These are phyloP conservation scores for Volucella bombylans DNA, from an alignment of 2,888 invertebrate species.

Conservation along the genomic window DNA sequence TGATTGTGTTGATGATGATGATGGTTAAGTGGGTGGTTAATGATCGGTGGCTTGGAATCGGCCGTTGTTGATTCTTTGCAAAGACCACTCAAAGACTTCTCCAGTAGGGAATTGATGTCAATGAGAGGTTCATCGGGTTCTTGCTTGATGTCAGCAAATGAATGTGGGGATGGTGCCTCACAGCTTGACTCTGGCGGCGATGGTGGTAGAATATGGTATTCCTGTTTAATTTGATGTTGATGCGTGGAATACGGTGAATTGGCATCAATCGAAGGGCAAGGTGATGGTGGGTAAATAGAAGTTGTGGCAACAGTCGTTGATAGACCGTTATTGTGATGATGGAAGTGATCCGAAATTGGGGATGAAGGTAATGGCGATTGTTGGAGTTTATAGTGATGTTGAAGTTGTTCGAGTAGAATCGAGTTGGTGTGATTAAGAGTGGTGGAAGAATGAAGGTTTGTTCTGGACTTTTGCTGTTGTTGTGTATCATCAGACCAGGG, in stretches of 20 bases:
- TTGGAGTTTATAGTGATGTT: constrained; percentile 75
- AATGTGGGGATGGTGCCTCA: constrained; percentile 83
- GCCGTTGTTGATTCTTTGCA: constrained; percentile 64
- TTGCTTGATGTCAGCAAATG: constrained; percentile 79
- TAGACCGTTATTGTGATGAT: constrained; percentile 47
- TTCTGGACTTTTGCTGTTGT: constrained; percentile 39
- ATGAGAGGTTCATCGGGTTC: constrained; percentile 81
- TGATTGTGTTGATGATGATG: constrained; percentile 75
- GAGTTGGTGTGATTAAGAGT: constrained; percentile 67
- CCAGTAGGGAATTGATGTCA: constrained; percentile 80
- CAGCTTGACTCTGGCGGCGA: constrained; percentile 85
- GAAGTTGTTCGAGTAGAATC: constrained; percentile 75
- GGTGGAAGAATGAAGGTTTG: constrained; percentile 61
- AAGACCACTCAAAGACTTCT: constrained; percentile 75
- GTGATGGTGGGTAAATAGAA: constrained; percentile 76
- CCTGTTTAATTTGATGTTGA: constrained; percentile 81
- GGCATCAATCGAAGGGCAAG: constrained; percentile 80
- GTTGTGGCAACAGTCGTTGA: constrained; percentile 30
- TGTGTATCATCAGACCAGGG: constrained; percentile 77
- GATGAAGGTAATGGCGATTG: constrained; percentile 68
- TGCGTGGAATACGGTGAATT: constrained; percentile 51
- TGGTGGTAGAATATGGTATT: constrained; percentile 84
- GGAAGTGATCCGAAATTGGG: constrained; percentile 57
- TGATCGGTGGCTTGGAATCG: constrained; percentile 63
- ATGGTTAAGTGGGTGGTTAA: constrained; percentile 60